These are phyloP conservation scores for Periophthalmus modestus DNA, from an alignment of 2,113 vertebrate genomes.

Conservation along the genomic window DNA sequence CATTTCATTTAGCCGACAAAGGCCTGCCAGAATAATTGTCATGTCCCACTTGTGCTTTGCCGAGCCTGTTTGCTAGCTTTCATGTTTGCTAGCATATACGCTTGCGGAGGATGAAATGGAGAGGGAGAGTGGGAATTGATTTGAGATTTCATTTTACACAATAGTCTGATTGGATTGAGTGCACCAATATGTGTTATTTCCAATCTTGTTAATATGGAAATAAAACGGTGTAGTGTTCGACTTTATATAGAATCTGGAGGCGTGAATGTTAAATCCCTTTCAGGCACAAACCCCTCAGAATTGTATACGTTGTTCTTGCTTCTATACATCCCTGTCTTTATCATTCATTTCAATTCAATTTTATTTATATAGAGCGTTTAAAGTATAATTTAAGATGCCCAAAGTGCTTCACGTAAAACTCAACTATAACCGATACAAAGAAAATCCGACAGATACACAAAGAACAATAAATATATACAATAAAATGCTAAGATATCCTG, in stretches of 20 bases:
- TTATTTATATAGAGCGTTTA: too few relatives aligned
- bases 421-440: too few relatives aligned
- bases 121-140: neutral
- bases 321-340: neutral
- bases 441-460: too few relatives aligned
- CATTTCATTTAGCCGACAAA: constrained; percentile 64
- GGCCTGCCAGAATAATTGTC: constrained; percentile 40
- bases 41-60: constrained; percentile 20
- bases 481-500: too few relatives aligned
- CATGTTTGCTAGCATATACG: neutral
- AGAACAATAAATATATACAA: too few relatives aligned
- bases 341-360: neutral
- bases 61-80: constrained; percentile 22
- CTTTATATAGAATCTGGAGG: neutral
- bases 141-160: neutral
- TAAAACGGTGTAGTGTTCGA: neutral
- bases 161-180: neutral
- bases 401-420: too few relatives aligned
- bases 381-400: too few relatives aligned
- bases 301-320: neutral
- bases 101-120: neutral
- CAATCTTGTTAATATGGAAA: neutral
- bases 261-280: neutral
- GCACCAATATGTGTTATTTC: too few relatives aligned
- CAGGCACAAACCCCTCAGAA: neutral